These are phyloP conservation scores for Holothuria scabra DNA, from an alignment of 53 echinoderm and acorn worm species.

Conservation along the genomic window DNA sequence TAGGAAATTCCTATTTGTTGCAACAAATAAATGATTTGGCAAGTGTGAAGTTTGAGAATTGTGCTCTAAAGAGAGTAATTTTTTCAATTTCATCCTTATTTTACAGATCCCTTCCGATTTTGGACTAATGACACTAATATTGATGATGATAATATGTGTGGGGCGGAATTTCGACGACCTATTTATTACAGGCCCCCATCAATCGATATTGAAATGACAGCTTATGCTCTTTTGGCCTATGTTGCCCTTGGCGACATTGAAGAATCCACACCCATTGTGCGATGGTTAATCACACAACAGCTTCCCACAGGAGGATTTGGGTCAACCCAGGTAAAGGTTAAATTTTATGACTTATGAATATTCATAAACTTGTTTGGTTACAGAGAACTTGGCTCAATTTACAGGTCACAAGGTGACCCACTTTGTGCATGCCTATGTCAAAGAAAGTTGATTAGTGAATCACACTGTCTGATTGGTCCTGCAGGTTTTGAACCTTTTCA, in stretches of 20 bases:
- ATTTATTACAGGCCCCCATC: conserved; percentile 51
- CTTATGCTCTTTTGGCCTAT: conserved; percentile 63
- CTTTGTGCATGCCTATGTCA: too few relatives aligned
- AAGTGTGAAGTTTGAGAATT: too few relatives aligned
- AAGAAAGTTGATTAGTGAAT: too few relatives aligned
- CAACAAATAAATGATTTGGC: too few relatives aligned
- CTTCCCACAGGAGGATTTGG: conserved; percentile 68
- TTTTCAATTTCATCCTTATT: too few relatives aligned
- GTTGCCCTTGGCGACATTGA: conserved; percentile 30
- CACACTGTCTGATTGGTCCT: too few relatives aligned
- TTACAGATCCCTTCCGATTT: not conserved
- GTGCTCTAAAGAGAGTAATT: too few relatives aligned
- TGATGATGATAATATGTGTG: not conserved
- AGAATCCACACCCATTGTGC: conserved; percentile 26
- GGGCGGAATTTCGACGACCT: conserved; percentile 11
- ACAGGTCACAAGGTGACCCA: too few relatives aligned
- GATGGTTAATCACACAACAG: conserved; percentile 64
- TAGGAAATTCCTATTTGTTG: too few relatives aligned
- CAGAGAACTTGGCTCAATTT: too few relatives aligned
- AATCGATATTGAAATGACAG: conserved; percentile 66
- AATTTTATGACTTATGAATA: not conserved
- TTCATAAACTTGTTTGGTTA: too few relatives aligned
- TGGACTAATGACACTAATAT: conserved; percentile 15
- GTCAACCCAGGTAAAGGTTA: conserved; percentile 70
- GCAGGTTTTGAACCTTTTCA: too few relatives aligned